phyloP scores from a whole-genome alignment of 2,113 vertebrate species.

The Eurypyga helias region DNA sequence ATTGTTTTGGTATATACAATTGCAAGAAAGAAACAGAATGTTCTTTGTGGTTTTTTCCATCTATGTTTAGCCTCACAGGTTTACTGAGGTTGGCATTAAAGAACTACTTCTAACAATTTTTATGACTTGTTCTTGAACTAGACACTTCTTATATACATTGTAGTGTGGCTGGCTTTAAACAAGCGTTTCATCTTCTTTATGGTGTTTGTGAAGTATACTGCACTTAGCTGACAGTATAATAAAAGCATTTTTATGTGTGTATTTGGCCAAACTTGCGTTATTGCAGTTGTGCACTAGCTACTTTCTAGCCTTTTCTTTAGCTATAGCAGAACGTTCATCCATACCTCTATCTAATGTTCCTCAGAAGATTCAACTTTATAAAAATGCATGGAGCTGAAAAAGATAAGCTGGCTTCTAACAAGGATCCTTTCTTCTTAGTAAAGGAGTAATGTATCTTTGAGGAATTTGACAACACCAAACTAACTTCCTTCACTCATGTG shows the following conservation, averaged over 20 bases:
- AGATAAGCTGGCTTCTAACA: neutral
- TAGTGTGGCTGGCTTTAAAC: neutral
- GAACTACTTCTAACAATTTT: neutral
- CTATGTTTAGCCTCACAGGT: constrained; percentile 23
- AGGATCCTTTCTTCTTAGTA: neutral
- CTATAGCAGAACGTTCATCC: neutral
- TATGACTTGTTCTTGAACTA: neutral
- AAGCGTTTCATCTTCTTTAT: constrained; percentile 1
- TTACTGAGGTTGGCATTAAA: neutral
- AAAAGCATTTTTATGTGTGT: neutral
- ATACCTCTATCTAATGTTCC: neutral
- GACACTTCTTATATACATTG: neutral
- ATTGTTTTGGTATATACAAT: constrained; percentile 51
- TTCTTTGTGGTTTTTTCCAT: constrained; percentile 44
- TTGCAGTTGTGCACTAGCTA: neutral
- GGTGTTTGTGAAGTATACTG: neutral
- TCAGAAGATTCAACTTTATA: neutral
- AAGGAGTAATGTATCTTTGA: neutral
- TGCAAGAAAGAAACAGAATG: constrained; percentile 42
- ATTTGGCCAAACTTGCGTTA: neutral
- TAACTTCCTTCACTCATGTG: neutral
- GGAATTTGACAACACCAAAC: neutral
- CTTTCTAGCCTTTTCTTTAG: neutral
- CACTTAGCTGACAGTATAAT: neutral
- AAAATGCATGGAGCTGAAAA: neutral